A percentile compares a stretch with the other conserved stretches of the same genome.
phyloP scores from a whole-genome alignment of 2,113 vertebrate species.

The Carassius auratus region DNA sequence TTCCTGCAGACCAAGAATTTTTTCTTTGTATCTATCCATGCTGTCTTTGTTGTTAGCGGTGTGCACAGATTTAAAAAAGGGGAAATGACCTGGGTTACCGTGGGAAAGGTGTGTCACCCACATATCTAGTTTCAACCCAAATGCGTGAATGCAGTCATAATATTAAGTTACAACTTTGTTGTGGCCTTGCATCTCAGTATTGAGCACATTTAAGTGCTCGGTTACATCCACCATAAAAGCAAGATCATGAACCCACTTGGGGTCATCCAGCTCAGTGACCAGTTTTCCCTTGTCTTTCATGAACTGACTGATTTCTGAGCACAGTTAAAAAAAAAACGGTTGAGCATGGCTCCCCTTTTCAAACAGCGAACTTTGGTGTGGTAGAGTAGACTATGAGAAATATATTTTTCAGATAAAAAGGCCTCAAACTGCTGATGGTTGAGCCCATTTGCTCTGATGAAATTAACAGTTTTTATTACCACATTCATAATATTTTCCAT shows the following conservation, averaged over 20 bases:
- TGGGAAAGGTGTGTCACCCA: background rate
- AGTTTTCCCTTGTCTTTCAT: background rate
- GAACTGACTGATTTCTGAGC: background rate
- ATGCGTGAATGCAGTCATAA: background rate
- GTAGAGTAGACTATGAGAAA: background rate
- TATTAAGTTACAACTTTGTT: background rate
- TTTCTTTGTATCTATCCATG: background rate
- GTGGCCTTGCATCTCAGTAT: background rate
- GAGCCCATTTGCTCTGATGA: no score
- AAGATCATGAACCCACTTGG: background rate
- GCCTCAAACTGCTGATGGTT: no score
- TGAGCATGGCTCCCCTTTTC: background rate
- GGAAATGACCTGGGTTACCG: background rate
- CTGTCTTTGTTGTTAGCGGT: background rate
- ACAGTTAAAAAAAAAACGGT: background rate
- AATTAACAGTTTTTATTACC: no score
- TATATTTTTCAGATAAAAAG: background rate
- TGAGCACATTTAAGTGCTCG: constrained; percentile 5
- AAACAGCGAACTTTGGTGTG: background rate
- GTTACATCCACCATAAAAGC: constrained; percentile 1
- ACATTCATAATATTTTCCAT: no score
- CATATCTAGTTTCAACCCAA: background rate
- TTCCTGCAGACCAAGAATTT: no score
- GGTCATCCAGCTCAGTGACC: background rate
- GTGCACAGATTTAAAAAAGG: background rate